Conservation (phyloP, 2,797 vertebrate genomes). For the Selene dorsalis region DNA sequence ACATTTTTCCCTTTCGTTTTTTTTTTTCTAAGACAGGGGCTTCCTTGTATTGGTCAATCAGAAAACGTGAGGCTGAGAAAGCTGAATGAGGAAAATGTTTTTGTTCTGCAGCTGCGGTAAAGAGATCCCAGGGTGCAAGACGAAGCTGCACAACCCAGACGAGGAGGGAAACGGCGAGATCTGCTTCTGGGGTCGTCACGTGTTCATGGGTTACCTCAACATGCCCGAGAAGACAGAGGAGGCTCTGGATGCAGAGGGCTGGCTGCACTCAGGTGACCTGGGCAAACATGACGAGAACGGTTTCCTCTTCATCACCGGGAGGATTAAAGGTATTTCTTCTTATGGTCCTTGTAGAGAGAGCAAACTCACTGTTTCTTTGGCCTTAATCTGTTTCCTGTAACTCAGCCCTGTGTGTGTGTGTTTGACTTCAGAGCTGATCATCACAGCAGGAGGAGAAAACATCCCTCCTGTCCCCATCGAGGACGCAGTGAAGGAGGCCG, state of each 20-base stretch:
- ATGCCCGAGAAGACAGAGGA: slow-evolving; percentile 89
- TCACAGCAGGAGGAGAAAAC: slow-evolving; percentile 94
- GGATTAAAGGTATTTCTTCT: slow-evolving; percentile 90
- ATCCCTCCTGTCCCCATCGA: slow-evolving; percentile 90
- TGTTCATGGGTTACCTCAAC: slow-evolving; percentile 98
- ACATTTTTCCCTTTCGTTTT: slow-evolving; percentile 9
- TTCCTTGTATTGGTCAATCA: neutral
- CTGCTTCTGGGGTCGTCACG: slow-evolving; percentile 93
- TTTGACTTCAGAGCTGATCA: slow-evolving; percentile 89
- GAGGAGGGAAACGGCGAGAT: slow-evolving; percentile 88
- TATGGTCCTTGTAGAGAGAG: neutral
- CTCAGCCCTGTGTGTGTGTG: slow-evolving; percentile 6
- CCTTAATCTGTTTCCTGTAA: neutral
- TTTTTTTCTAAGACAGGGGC: neutral
- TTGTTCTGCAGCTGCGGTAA: slow-evolving; percentile 87
- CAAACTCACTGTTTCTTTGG: no score
- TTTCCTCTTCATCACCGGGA: slow-evolving; percentile 93
- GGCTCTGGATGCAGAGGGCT: slow-evolving; percentile 88
- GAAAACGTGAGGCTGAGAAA: fast-evolving
- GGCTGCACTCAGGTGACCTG: slow-evolving; percentile 95
- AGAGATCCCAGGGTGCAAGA: slow-evolving; percentile 86
- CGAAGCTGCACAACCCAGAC: slow-evolving; percentile 85
- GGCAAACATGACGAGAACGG: slow-evolving; percentile 87
- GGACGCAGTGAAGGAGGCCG: slow-evolving; percentile 87
- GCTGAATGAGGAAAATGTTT: neutral